Percentiles rank a stretch among this genome's conserved stretches.
Conservation (phyloP, 1,140 invertebrate species). For the Drosophila pseudoananassae region DNA sequence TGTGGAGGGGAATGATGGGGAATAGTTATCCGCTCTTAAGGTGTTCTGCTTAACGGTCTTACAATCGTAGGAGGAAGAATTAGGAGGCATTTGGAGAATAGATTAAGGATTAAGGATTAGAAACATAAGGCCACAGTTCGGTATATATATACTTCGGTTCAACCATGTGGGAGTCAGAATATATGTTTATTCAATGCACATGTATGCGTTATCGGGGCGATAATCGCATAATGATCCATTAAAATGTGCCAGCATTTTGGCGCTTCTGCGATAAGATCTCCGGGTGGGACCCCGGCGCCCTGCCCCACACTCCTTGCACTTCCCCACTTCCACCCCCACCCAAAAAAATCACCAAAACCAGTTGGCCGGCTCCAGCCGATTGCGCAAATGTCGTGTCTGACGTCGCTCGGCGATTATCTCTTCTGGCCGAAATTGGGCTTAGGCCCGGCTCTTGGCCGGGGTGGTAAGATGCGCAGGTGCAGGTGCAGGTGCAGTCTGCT, state of each 20-base stretch:
- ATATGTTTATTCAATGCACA: too few relatives aligned
- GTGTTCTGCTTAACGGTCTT: too few relatives aligned
- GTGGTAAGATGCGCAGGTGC: slow-evolving; percentile 37
- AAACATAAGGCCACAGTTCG: too few relatives aligned
- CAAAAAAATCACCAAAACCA: slow-evolving; percentile 14
- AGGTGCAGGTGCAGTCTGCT: slow-evolving; percentile 28
- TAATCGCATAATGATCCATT: slow-evolving; percentile 29
- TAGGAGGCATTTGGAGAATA: too few relatives aligned
- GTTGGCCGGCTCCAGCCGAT: slow-evolving; percentile 36
- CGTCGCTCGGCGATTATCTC: slow-evolving; percentile 36
- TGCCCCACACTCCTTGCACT: neutral
- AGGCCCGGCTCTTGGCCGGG: neutral
- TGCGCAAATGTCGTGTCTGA: slow-evolving; percentile 69
- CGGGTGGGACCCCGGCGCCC: slow-evolving; percentile 8
- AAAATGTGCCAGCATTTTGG: slow-evolving; percentile 1
- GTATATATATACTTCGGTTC: too few relatives aligned
- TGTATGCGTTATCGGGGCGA: slow-evolving; percentile 6
- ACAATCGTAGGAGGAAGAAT: too few relatives aligned
- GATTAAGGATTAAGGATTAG: too few relatives aligned
- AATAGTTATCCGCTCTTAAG: too few relatives aligned
- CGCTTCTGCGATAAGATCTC: neutral
- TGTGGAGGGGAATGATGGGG: too few relatives aligned
- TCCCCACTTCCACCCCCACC: neutral
- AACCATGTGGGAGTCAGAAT: too few relatives aligned
- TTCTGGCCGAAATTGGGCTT: slow-evolving; percentile 12